These are phyloP conservation scores for Platichthys stellatus DNA, from an alignment of 2,113 vertebrate species.

Conservation along the genomic window DNA sequence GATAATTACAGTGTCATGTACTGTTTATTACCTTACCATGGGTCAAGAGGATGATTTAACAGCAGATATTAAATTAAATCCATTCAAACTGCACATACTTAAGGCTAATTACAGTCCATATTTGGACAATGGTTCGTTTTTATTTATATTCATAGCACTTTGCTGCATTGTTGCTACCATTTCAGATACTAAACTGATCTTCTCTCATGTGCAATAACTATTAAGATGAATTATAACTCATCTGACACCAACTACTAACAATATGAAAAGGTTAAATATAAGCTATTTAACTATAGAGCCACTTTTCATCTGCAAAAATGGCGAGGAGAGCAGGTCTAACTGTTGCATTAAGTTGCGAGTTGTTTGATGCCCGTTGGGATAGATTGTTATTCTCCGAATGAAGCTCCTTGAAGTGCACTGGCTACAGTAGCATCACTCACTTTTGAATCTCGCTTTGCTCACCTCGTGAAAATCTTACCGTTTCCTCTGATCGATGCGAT, in stretches of 20 bases:
- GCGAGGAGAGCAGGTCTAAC: background rate
- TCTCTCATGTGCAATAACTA: background rate
- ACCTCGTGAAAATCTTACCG: constrained; percentile 73
- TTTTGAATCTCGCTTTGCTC: constrained; percentile 59
- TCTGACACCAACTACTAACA: background rate
- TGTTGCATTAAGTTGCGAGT: background rate
- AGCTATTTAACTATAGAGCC: background rate
- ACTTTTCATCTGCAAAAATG: background rate
- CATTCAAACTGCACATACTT: background rate
- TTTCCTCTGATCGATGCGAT: constrained; percentile 67
- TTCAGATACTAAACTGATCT: no score
- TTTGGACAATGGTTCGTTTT: background rate
- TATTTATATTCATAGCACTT: background rate
- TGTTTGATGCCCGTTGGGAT: no score
- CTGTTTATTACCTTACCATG: background rate
- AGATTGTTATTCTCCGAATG: background rate
- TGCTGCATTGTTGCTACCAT: no score
- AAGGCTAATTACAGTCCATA: background rate
- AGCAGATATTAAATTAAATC: constrained; percentile 1
- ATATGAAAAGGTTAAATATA: background rate
- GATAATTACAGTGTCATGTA: background rate
- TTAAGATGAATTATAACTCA: background rate
- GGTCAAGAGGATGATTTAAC: background rate
- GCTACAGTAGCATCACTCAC: constrained; percentile 14
- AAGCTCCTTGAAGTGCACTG: background rate